phyloP scores from a whole-genome alignment of 2,797 vertebrate genomes.

The Psittacula echo region DNA sequence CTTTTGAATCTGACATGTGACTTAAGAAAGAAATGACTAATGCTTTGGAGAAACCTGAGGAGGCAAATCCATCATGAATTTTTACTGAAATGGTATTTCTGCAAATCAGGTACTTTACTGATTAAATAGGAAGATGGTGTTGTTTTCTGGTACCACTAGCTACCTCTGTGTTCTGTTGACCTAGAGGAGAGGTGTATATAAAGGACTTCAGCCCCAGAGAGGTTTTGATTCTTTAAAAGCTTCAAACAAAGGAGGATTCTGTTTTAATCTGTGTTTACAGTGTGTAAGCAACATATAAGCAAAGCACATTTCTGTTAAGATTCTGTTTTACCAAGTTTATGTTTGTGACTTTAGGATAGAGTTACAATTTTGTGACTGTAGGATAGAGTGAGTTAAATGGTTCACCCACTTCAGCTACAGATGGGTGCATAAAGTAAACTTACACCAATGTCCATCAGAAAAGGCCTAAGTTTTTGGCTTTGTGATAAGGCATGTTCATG shows the following conservation, averaged over 20 bases:
- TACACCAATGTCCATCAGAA: background rate
- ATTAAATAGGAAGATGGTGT: background rate
- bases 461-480: background rate
- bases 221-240: background rate
- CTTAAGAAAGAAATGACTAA: background rate
- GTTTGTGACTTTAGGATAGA: background rate
- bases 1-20: constrained; percentile 22
- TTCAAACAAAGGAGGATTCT: background rate
- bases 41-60: background rate
- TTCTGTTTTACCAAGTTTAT: background rate
- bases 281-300: background rate
- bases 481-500: background rate
- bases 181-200: background rate
- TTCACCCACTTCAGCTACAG: background rate
- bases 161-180: background rate
- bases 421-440: background rate
- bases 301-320: background rate
- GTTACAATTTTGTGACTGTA: background rate
- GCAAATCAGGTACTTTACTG: background rate
- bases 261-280: background rate
- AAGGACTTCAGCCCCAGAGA: background rate
- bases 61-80: background rate
- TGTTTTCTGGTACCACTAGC: background rate
- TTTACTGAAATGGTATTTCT: background rate
- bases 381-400: background rate